These are phyloP conservation scores for Corapipo altera DNA, from an alignment of 2,113 vertebrate genomes.

Conservation along the genomic window DNA sequence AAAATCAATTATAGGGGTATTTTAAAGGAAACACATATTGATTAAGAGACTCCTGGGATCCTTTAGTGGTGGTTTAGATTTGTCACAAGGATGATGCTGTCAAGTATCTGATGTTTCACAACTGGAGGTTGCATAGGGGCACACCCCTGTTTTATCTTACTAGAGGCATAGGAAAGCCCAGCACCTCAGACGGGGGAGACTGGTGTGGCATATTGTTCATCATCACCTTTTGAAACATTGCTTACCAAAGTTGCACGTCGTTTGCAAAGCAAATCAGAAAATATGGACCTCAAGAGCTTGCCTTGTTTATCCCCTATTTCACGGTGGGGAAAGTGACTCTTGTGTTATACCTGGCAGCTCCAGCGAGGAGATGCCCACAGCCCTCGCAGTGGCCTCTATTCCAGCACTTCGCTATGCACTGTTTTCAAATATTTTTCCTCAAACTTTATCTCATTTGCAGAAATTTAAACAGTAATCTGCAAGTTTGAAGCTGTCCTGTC, in stretches of 20 bases:
- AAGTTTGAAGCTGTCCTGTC: background rate
- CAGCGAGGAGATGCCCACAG: background rate
- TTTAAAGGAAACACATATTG: background rate
- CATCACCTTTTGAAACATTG: background rate
- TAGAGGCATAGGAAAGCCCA: background rate
- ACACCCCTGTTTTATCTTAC: background rate
- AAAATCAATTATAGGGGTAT: conserved; percentile 2
- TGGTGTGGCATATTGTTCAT: background rate
- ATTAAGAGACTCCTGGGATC: background rate
- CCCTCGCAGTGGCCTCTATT: background rate
- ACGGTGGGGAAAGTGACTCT: background rate
- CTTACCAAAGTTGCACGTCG: background rate
- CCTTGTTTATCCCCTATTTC: background rate
- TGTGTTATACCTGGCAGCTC: background rate
- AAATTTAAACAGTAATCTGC: background rate
- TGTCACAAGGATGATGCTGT: background rate
- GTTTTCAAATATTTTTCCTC: background rate
- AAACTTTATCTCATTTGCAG: background rate
- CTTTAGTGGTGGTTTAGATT: background rate
- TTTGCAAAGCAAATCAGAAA: background rate
- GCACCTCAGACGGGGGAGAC: accelerated
- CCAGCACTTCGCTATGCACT: background rate
- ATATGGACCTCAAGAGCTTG: background rate
- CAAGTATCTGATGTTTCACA: background rate
- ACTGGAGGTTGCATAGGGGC: background rate